Percentiles rank a stretch among this genome's conserved stretches.
These are phyloP conservation scores for Elegia similella DNA, from an alignment of 2,888 invertebrate genomes.

Conservation along the genomic window DNA sequence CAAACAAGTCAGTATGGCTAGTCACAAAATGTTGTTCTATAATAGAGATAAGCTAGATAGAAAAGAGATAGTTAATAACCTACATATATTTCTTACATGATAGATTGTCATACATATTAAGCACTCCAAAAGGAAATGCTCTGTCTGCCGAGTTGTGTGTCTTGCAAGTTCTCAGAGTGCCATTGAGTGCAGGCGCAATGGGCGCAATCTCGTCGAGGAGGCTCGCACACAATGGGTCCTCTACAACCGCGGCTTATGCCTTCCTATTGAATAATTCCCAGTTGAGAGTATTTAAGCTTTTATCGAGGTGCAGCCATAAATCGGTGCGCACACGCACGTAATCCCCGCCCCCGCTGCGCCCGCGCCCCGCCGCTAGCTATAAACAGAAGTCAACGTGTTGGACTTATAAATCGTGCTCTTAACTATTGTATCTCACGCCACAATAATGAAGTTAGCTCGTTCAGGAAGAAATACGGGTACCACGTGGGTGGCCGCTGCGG, in stretches of 20 bases:
- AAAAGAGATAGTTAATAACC: too few species aligned
- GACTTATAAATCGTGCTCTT: conserved; percentile 81
- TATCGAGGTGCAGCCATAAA: conserved; percentile 76
- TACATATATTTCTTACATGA: too few species aligned
- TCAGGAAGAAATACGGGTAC: conserved; percentile 76
- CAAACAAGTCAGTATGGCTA: too few species aligned
- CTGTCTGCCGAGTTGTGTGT: not conserved
- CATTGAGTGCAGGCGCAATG: conserved; percentile 21
- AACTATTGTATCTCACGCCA: conserved; percentile 81
- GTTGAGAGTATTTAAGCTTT: conserved; percentile 79
- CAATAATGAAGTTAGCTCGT: conserved; percentile 82
- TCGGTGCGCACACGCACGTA: conserved; percentile 75
- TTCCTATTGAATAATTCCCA: conserved; percentile 68
- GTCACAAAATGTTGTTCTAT: too few species aligned
- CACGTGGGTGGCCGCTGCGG: conserved; percentile 76
- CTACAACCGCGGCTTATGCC: conserved; percentile 35
- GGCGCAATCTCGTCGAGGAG: conserved; percentile 13
- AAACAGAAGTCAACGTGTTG: conserved; percentile 82
- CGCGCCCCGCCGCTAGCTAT: conserved; percentile 71
- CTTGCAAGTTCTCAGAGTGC: conserved; percentile 14
- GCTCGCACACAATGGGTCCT: conserved; percentile 33
- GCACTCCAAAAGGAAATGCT: not conserved
- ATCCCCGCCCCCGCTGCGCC: conserved; percentile 72
- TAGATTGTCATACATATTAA: too few species aligned
- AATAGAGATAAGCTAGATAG: too few species aligned